These are phyloP conservation scores for Athene cunicularia DNA, from an alignment of 2,113 vertebrate species.

Conservation along the genomic window DNA sequence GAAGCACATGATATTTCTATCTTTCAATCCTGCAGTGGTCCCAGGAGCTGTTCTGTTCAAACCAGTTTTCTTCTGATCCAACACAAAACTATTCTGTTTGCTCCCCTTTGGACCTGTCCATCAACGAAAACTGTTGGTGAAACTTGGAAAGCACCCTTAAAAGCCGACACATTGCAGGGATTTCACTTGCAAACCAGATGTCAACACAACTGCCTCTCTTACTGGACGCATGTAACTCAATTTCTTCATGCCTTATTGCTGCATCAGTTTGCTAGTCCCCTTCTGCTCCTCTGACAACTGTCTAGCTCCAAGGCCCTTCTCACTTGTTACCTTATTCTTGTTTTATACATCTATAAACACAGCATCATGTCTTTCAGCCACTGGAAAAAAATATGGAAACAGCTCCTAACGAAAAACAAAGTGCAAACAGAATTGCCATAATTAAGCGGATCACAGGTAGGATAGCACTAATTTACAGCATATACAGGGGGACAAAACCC, in stretches of 20 bases:
- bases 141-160: background rate
- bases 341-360: background rate
- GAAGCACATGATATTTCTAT: background rate
- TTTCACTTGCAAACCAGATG: background rate
- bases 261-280: background rate
- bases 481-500: background rate
- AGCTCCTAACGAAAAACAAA: background rate
- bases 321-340: background rate
- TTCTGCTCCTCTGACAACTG: background rate
- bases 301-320: background rate
- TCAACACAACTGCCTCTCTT: background rate
- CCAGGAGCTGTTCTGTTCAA: background rate
- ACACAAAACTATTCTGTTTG: background rate
- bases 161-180: background rate
- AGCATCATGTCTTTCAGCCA: background rate
- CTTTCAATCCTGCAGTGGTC: background rate
- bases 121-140: background rate
- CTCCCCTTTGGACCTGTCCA: background rate
- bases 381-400: background rate
- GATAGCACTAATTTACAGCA: background rate
- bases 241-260: background rate
- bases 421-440: background rate
- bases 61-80: background rate
- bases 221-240: background rate
- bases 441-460: background rate